Evolutionary conservation across 2,113 vertebrate genomes (phyloP).

Genomic region (Turdus rufiventris): DNA sequence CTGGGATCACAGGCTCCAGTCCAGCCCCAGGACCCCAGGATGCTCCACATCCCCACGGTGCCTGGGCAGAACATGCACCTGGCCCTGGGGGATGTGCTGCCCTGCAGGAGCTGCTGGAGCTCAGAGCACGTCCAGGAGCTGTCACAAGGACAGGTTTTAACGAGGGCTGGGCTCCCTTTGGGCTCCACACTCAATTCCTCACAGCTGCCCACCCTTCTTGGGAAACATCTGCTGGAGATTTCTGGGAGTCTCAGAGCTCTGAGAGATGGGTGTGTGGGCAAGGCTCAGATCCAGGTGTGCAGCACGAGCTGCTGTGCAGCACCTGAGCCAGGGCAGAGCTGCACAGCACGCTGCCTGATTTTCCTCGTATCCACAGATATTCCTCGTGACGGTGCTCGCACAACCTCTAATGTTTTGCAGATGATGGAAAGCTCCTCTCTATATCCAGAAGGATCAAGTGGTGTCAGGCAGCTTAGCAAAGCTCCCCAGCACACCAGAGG

Average conservation of each 20-base stretch:
- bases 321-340: accelerated
- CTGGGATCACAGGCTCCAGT: background rate
- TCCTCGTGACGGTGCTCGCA: background rate
- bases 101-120: background rate
- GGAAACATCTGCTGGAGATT: background rate
- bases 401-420: conserved; percentile 9
- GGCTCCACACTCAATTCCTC: background rate
- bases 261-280: background rate
- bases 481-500: background rate
- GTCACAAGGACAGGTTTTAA: background rate
- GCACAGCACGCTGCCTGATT: background rate
- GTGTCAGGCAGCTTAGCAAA: background rate
- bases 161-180: background rate
- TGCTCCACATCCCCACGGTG: accelerated
- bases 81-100: background rate
- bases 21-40: accelerated
- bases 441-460: background rate
- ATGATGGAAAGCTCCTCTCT: background rate
- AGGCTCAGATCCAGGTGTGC: background rate
- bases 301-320: background rate
- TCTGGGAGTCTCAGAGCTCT: background rate
- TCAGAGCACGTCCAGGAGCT: background rate
- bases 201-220: background rate
- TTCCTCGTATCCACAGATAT: too few species aligned
- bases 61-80: accelerated